Percentiles rank a stretch among this genome's conserved stretches.
These are phyloP conservation scores for Heliconius hewitsoni DNA, from an alignment of 1,140 invertebrate genomes.

Conservation along the genomic window DNA sequence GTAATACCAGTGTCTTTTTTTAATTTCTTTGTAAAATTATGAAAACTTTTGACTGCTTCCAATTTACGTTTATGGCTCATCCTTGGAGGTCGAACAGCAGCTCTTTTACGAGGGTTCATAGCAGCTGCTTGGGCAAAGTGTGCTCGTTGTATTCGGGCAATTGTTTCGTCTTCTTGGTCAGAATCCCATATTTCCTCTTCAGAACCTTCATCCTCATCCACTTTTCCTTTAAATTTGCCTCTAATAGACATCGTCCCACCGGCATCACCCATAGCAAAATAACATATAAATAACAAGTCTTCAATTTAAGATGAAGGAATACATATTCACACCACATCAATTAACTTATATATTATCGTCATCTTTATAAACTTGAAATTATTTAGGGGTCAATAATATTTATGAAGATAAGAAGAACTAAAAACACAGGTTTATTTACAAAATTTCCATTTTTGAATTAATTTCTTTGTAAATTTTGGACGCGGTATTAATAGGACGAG, in stretches of 20 bases:
- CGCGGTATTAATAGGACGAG: constrained; percentile 53
- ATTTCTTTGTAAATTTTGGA: constrained; percentile 64
- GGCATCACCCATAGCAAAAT: constrained; percentile 61
- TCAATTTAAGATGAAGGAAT: constrained; percentile 34
- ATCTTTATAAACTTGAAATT: neutral
- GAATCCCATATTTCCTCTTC: constrained; percentile 68
- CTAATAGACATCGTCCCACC: constrained; percentile 57
- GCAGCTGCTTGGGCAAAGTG: constrained; percentile 73
- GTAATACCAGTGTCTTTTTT: constrained; percentile 80
- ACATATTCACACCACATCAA: constrained; percentile 42
- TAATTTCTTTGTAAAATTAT: constrained; percentile 79
- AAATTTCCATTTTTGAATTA: constrained; percentile 27
- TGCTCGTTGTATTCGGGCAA: constrained; percentile 71
- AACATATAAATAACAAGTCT: constrained; percentile 20
- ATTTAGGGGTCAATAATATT: neutral
- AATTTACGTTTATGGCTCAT: constrained; percentile 77
- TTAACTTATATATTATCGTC: constrained; percentile 24
- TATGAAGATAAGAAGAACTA: neutral
- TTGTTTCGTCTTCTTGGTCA: constrained; percentile 77
- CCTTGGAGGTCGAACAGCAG: constrained; percentile 55
- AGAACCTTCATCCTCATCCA: constrained; percentile 65
- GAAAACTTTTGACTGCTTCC: constrained; percentile 78
- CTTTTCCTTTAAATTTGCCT: constrained; percentile 60
- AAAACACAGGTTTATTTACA: neutral
- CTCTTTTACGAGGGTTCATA: constrained; percentile 64